Evolutionary conservation across 2,888 invertebrate species (phyloP), one percentile per base, ranked within the genome.

Genomic region (Pyrochroa serraticornis): DNA sequence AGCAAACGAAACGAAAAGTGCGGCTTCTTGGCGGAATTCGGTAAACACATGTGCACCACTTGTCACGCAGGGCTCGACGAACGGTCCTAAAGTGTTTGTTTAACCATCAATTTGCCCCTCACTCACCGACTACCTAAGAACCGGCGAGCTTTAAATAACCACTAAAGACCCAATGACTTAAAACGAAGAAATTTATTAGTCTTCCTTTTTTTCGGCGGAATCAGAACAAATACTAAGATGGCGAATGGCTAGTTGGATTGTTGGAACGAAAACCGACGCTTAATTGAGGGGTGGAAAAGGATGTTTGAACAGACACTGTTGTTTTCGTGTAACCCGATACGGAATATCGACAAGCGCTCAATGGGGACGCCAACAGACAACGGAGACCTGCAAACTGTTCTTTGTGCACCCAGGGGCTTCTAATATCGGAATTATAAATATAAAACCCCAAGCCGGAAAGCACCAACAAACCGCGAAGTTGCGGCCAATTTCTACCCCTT

Each of bases 11-110:
- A 22, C 58, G 60, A 64, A 66, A 55, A 58, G 69, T 43, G 44
- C 36, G 38, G 30, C 37, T 14, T 32, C 43, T 33, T 44, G 36
- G 58, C 49, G 45, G 68, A 65, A 59, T 66, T 67, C 66, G 58
- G 74, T 73, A 75, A 77, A 77, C 76, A 77, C 73, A 73, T 77
- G 77, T 75, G 72, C 73, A 72, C 76, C 77, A 77, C 77, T 77
- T 77, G 77, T 74, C 75, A 71, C 71, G 55, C 63, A 54, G 22
- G 32, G 32, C 12, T 7, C 30, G 41, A 61, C 56, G 63, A 69
- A 68, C 65, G 70, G 68, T 60, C 32, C 55, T 34, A 71, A 72
- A 74, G 74, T 76, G 74, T 75, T 76, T 76, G 73, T 71, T 76
- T 74, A 70, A 67, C 71, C 73, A 74, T 74, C 67, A 71, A 75